Evolutionary conservation across 2,113 vertebrate species (phyloP), one percentile per base, ranked within the genome.

Genomic region (Etheostoma cragini): DNA sequence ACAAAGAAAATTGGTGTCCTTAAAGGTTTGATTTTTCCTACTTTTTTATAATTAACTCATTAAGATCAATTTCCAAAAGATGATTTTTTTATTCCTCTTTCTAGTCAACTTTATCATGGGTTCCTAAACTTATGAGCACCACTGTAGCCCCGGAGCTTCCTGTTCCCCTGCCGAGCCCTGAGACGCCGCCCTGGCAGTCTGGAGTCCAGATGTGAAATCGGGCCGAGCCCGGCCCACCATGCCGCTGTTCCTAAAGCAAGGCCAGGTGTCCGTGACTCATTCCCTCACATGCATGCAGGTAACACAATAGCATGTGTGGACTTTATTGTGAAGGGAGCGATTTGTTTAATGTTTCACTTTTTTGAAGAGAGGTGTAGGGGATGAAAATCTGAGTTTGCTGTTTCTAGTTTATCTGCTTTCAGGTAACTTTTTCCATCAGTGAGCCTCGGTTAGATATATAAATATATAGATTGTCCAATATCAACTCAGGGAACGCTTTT

Each of bases 261-360:
- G 35, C 83, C 93, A 94, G 91, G 91, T 92, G 92, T 79, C 38
- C 1, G 15, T 87, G 88, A 88, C 73, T 90, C 85, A 83, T 75
- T 46, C n/a, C 22, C 78, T 38, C 68, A 70, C 75, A 81, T 0
- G 26, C 11, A 42, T 1, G 24, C 14, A 33, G 71, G 57, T 68
- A 84, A 87, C 15, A 61, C 72, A 81, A 70, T 8, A 72, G 33
- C 69, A 13, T 66, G 75, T 66, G 69, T 35, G 56, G 24, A 15
- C 6, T 30, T 64, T 45, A 53, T 1, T 17, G 56, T 30, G 62
- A 21, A 2, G 22, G 65, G 26, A 26, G 57, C 0, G 1, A 14
- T 73, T 56, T 45, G 35, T 42, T 1, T 4, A 3, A 38, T 14
- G 33, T 35, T 73, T 70, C 11, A n/a, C 45, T 58, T 13, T 14